Conservation (phyloP, 1,140 invertebrate genomes). For the Achroia grisella region DNA sequence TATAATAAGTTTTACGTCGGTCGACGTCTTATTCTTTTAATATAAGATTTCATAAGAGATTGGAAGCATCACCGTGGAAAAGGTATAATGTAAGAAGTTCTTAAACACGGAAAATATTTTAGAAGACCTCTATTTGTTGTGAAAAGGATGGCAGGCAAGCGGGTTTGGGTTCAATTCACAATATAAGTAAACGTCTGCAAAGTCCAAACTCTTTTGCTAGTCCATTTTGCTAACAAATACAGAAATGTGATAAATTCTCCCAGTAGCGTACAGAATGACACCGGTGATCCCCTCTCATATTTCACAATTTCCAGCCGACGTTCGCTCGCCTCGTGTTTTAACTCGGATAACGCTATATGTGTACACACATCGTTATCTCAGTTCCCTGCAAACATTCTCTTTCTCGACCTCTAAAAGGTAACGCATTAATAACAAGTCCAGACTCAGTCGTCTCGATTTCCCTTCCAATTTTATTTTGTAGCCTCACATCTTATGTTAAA, state of each 20-base stretch:
- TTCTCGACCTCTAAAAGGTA: constrained; percentile 11
- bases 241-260: constrained; percentile 38
- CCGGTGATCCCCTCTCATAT: constrained; percentile 34
- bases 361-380: constrained; percentile 27
- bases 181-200: not conserved
- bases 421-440: constrained; percentile 38
- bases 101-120: constrained; percentile 3
- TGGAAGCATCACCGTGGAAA: not conserved
- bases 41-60: not conserved
- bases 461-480: constrained; percentile 1
- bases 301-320: constrained; percentile 33
- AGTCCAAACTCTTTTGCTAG: constrained; percentile 14
- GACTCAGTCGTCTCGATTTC: constrained; percentile 14
- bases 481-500: constrained; percentile 10
- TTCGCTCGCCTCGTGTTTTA: constrained; percentile 15
- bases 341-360: constrained; percentile 19
- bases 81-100: not conserved
- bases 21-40: not conserved
- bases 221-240: constrained; percentile 28
- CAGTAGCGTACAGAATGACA: constrained; percentile 24
- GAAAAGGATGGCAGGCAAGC: not conserved
- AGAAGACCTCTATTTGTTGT: not conserved
- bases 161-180: not conserved
- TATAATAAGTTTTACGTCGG: no score
- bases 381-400: constrained; percentile 13